Evolutionary conservation across 2,888 invertebrate genomes (phyloP).

Genomic region (Caradrina clavipalpis): DNA sequence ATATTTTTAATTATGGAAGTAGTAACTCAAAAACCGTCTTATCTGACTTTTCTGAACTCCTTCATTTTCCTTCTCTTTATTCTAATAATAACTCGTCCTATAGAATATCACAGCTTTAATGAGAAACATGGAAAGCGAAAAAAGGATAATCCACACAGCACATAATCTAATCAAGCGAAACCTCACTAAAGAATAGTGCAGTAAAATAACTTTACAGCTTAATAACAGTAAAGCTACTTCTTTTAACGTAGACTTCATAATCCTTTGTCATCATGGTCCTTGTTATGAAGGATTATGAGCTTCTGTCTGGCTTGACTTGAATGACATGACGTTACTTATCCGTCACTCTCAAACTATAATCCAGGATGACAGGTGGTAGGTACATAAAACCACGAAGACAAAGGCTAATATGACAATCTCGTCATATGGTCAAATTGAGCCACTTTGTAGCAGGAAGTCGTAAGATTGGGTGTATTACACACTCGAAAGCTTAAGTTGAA

Average conservation of each 20-base stretch:
- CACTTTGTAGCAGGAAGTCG: not conserved
- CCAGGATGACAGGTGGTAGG: not conserved
- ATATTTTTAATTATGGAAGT: no score
- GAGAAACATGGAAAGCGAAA: not conserved
- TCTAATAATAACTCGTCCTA: no score
- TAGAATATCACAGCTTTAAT: not conserved
- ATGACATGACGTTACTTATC: not conserved
- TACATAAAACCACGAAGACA: not conserved
- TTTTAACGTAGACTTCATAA: slow-evolving; percentile 23
- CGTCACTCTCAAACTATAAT: not conserved
- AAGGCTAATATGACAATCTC: not conserved
- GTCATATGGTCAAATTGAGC: not conserved
- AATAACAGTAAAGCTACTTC: slow-evolving; percentile 32
- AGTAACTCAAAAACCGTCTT: no score
- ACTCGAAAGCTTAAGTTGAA: not conserved
- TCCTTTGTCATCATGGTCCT: slow-evolving; percentile 10
- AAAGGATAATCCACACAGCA: not conserved
- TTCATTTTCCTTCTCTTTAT: no score
- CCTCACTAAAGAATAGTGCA: slow-evolving; percentile 13
- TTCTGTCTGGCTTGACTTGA: not conserved
- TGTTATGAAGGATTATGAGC: slow-evolving; percentile 1
- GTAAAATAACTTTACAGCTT: slow-evolving; percentile 20
- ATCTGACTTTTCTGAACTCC: no score
- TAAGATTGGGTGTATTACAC: not conserved
- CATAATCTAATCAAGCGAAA: not conserved